These are phyloP conservation scores for Apodemus agrarius DNA, from an alignment of 2,797 vertebrate genomes.

Conservation along the genomic window DNA sequence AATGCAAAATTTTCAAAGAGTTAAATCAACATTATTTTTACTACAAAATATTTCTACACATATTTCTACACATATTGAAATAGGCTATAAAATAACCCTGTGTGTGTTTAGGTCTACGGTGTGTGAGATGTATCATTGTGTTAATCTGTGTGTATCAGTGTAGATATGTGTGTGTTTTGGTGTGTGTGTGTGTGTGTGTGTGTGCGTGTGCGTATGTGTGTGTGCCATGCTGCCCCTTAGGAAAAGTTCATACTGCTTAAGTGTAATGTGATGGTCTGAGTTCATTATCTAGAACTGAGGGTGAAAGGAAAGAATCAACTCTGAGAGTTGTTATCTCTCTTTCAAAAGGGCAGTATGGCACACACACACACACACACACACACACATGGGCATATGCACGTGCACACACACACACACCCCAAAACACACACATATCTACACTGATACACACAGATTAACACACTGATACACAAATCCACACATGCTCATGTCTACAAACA, in stretches of 20 bases:
- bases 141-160: no score
- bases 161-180: no score
- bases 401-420: no score
- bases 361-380: not conserved
- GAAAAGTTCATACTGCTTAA: not conserved
- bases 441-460: not conserved
- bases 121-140: no score
- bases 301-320: no score
- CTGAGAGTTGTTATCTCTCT: not conserved
- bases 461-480: no score
- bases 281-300: not conserved
- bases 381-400: not conserved
- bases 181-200: no score
- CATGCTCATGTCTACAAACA: no score
- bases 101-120: not conserved
- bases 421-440: not conserved
- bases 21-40: not conserved
- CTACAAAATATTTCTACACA: not conserved
- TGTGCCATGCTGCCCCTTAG: no score
- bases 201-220: no score
- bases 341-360: not conserved
- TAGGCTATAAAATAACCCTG: not conserved
- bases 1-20: not conserved
- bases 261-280: not conserved
- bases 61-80: not conserved